These are phyloP conservation scores for Aricia artaxerxes DNA, from an alignment of 2,888 invertebrate species.

Conservation along the genomic window DNA sequence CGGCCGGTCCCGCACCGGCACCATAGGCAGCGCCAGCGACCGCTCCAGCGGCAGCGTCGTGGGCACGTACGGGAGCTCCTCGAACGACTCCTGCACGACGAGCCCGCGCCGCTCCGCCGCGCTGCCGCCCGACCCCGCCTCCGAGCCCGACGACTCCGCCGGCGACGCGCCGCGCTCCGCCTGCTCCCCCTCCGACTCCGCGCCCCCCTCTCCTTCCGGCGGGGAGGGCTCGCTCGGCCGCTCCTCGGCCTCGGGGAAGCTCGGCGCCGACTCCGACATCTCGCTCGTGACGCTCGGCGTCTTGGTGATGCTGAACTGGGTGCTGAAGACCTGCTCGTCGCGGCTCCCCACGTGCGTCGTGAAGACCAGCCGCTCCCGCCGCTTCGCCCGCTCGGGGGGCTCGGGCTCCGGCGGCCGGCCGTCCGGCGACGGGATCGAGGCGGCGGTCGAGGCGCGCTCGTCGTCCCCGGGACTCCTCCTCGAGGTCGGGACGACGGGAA, in stretches of 20 bases:
- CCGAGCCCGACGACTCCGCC: conserved; percentile 85
- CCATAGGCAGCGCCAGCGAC: conserved; percentile 88
- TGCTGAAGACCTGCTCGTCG: conserved; percentile 86
- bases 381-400: conserved; percentile 46
- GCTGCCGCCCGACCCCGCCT: conserved; percentile 77
- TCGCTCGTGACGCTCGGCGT: conserved; percentile 83
- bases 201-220: conserved; percentile 36
- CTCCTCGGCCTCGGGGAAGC: conserved; percentile 82
- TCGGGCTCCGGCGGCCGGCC: conserved; percentile 35
- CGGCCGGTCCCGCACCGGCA: conserved; percentile 83
- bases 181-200: conserved; percentile 41
- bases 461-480: conserved; percentile 44
- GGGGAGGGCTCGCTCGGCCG: conserved; percentile 40
- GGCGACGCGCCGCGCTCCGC: conserved; percentile 41
- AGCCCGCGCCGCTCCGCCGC: conserved; percentile 85
- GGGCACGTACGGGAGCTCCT: conserved; percentile 93
- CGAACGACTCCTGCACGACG: conserved; percentile 91
- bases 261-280: conserved; percentile 74
- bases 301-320: conserved; percentile 83
- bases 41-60: conserved; percentile 94
- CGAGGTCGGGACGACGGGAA: conserved; percentile 34
- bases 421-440: conserved; percentile 4
- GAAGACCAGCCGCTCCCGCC: conserved; percentile 80
- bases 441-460: conserved; percentile 35
- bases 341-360: conserved; percentile 85